Evolutionary conservation across 2,797 vertebrate genomes (phyloP).

Genomic region (Antrozous pallidus): DNA sequence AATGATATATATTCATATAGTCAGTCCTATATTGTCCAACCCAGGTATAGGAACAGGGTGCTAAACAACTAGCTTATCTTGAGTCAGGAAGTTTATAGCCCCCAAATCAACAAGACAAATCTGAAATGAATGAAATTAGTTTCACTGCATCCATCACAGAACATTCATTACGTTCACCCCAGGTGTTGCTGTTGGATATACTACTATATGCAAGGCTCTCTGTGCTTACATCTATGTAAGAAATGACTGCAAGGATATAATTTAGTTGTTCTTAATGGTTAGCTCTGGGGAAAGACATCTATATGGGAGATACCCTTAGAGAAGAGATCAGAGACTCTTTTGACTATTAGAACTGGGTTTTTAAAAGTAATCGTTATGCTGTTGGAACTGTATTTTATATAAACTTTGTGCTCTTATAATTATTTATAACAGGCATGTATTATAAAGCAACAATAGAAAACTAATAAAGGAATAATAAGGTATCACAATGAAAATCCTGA

Average conservation of each 20-base stretch:
- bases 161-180: not conserved
- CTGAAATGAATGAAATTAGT: not conserved
- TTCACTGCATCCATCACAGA: not conserved
- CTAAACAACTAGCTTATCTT: not conserved
- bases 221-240: not conserved
- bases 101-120: not conserved
- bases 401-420: not conserved
- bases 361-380: not conserved
- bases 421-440: not conserved
- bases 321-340: not conserved
- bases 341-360: not conserved
- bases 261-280: not conserved
- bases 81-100: not conserved
- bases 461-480: not conserved
- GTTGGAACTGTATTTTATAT: not conserved
- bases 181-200: not conserved
- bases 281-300: not conserved
- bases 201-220: not conserved
- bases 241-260: not conserved
- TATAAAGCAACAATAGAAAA: not conserved
- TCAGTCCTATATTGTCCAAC: not conserved
- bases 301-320: not conserved
- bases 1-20: not conserved
- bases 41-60: not conserved
- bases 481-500: not conserved